These are phyloP conservation scores for Sminthurides bifidus DNA, from an alignment of 1,140 invertebrate species.

Conservation along the genomic window DNA sequence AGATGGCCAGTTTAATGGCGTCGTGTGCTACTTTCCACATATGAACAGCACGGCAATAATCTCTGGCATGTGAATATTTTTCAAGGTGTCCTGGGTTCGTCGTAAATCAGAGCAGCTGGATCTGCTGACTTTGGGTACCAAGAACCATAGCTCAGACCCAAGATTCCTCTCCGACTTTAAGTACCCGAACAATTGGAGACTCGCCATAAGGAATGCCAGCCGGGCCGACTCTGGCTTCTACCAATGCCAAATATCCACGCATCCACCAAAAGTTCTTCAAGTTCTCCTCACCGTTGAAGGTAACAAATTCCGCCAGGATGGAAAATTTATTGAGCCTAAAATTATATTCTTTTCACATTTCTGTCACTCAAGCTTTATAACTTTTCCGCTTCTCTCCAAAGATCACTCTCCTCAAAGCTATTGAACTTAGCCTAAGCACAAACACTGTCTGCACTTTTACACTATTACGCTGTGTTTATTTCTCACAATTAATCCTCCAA, in stretches of 20 bases:
- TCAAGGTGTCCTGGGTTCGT: constrained; percentile 29
- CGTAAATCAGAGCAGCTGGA: constrained; percentile 27
- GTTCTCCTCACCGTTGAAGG: constrained; percentile 59
- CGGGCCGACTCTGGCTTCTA: constrained; percentile 62
- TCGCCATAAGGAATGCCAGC: constrained; percentile 62
- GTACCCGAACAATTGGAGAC: constrained; percentile 71
- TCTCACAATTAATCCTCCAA: no score
- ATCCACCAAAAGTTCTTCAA: constrained; percentile 62
- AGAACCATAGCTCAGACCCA: constrained; percentile 29
- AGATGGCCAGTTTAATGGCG: no score
- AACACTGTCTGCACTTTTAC: no score
- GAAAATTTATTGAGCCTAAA: no score
- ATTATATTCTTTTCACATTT: no score
- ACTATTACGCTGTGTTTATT: no score
- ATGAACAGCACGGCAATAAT: not conserved
- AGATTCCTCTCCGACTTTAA: constrained; percentile 29
- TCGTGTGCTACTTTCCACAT: not conserved
- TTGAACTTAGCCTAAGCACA: no score
- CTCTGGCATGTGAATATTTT: no score
- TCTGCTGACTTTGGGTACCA: constrained; percentile 25
- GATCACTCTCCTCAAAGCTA: no score
- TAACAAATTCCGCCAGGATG: no score
- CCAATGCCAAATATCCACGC: constrained; percentile 74
- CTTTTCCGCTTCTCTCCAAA: no score
- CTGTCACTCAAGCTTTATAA: no score